A percentile compares a stretch with the other conserved stretches of the same genome.
Conservation (phyloP, 2,797 vertebrate genomes). For the Pteronotus mesoamericanus region DNA sequence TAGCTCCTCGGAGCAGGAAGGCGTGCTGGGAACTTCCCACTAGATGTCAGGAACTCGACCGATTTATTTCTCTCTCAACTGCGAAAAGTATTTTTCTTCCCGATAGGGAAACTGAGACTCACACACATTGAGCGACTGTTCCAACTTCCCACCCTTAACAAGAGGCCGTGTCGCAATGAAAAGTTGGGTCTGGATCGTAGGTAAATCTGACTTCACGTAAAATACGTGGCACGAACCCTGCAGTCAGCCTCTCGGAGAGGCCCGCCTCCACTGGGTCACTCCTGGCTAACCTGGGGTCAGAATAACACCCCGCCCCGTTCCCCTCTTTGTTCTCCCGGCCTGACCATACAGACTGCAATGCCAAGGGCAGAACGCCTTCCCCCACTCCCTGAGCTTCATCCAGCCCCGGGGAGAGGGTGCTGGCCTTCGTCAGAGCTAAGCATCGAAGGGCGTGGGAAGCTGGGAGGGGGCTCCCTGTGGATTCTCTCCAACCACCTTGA, state of each 20-base stretch:
- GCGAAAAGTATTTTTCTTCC: background rate
- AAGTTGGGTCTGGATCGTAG: background rate
- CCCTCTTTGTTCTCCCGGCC: background rate
- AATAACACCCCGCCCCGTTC: background rate
- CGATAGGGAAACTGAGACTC: background rate
- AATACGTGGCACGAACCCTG: background rate
- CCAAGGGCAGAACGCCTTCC: background rate
- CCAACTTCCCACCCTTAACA: background rate
- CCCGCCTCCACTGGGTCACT: background rate
- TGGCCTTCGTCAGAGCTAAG: background rate
- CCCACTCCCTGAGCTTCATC: background rate
- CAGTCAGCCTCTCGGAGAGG: background rate
- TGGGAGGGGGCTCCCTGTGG: background rate
- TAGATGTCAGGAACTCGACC: background rate
- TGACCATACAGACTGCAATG: background rate
- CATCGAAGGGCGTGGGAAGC: background rate
- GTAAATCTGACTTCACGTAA: background rate
- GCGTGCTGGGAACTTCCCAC: background rate
- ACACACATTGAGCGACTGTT: background rate
- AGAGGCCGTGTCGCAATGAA: background rate
- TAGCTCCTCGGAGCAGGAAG: background rate
- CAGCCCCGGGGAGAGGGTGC: background rate
- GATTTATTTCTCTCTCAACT: background rate
- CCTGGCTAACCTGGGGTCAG: background rate
- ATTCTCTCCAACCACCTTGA: background rate